phyloP scores from a whole-genome alignment of 2,888 invertebrate species.

The Pammene aurita region DNA sequence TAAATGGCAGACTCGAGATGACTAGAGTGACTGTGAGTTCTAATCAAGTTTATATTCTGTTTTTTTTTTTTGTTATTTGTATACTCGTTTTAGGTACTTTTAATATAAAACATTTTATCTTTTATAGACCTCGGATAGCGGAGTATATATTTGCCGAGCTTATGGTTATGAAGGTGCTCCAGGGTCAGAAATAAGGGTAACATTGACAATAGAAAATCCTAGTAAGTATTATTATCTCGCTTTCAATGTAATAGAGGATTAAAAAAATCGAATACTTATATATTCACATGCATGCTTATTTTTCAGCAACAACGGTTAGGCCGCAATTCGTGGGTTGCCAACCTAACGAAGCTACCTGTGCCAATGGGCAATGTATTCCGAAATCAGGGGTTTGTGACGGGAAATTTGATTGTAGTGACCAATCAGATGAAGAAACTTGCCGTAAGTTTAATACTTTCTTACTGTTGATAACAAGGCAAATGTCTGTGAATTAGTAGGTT shows the following conservation, averaged over 20 bases:
- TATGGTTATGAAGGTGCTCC: conserved; percentile 85
- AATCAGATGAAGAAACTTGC: conserved; percentile 95
- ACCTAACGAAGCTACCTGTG: conserved; percentile 91
- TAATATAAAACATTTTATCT: conserved; percentile 27
- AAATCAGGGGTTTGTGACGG: conserved; percentile 91
- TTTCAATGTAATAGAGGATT: background rate
- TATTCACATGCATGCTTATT: background rate
- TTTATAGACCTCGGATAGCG: conserved; percentile 87
- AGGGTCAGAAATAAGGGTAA: conserved; percentile 87
- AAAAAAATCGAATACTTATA: background rate
- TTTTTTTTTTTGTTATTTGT: background rate
- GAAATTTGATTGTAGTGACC: conserved; percentile 90
- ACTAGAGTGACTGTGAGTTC: conserved; percentile 87
- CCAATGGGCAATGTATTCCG: conserved; percentile 94
- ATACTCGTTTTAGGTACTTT: background rate
- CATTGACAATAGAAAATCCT: conserved; percentile 86
- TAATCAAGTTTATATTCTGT: background rate
- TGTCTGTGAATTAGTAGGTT: background rate
- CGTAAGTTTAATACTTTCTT: conserved; percentile 81
- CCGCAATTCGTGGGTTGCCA: conserved; percentile 53
- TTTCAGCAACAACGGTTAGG: conserved; percentile 49
- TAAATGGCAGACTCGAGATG: conserved; percentile 92
- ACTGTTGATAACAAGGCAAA: background rate
- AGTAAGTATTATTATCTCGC: conserved; percentile 83
- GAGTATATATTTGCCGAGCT: conserved; percentile 93